Base-by-base conservation (phyloP, 2,113 vertebrate genomes). In the Cardinalis cardinalis region DNA sequence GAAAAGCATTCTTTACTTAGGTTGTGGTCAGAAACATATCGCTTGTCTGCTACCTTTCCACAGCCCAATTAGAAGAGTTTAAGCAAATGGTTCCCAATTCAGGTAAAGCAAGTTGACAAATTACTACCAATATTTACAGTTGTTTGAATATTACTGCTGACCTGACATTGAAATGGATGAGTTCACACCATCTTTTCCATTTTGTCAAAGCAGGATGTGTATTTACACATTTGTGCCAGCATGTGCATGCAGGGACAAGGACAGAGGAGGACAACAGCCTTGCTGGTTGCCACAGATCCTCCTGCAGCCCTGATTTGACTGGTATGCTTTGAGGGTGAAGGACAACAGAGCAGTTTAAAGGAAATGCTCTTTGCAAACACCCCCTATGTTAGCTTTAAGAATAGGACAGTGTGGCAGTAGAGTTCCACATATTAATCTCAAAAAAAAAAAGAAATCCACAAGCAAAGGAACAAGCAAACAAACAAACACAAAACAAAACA, bases 171-270 rank as follows among this genome's bases (percentile, higher is more conserved):
- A 56, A 38, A 41, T 3, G 9, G 36, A 21, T 34, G 18, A 61
- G 18, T 44, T 71, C 28, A 69, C 41, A 48, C 12, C 28, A n/a
- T 12, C 49, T 38, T 29, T 53, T 40, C 52, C 41, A 18, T 21
- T 71, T 53, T 34, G 63, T 9, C 48, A 72, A 49, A 63, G 34
- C 9, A 75, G 43, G 28, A 36, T 8, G 7, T 5, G 5, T 13
- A 32, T 0, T 1, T 21, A 10, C 0, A 1, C 0, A 3, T 7
- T 13, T 18, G 49, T 12, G 20, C 4, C 7, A 10, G 32, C 2
- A 18, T 1, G 1, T 12, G 51, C 4, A 11, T 5, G 6, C 19
- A 72, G 17, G 28, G 18, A 20, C 38, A 64, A 68, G 25, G 32
- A 61, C 28, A 71, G 40, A 79, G 2, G 25, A 83, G n/a, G 8